phyloP scores from a whole-genome alignment of 2,888 invertebrate genomes.

The Metallyticus violacea region DNA sequence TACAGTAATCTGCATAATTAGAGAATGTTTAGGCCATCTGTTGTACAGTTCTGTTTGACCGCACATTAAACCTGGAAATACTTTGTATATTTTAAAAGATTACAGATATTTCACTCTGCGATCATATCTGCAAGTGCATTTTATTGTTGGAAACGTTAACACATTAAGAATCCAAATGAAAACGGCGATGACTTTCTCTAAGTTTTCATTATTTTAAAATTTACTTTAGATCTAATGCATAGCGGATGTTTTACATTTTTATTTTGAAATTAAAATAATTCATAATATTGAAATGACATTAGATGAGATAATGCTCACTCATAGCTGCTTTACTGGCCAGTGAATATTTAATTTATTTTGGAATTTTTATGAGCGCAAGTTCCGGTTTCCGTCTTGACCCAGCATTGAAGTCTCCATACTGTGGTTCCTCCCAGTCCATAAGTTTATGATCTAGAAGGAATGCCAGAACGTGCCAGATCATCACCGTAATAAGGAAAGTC shows the following conservation, averaged over 20 bases:
- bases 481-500: not conserved
- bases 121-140: too few species aligned
- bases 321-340: not conserved
- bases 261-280: not conserved
- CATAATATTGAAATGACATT: not conserved
- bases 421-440: not conserved
- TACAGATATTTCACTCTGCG: too few species aligned
- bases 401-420: not conserved
- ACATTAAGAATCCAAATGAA: too few species aligned
- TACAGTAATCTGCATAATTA: too few species aligned
- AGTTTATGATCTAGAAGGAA: constrained; percentile 4
- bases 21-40: too few species aligned
- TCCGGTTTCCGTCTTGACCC: not conserved
- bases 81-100: too few species aligned
- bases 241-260: not conserved
- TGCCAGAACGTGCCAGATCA: constrained; percentile 3
- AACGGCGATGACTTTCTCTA: too few species aligned
- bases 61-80: too few species aligned
- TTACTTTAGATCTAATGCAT: too few species aligned
- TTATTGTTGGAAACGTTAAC: too few species aligned
- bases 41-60: too few species aligned
- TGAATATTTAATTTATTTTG: not conserved
- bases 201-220: too few species aligned
- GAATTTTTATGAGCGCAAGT: not conserved
- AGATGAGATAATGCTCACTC: not conserved